These are phyloP conservation scores for Chondrosia reniformis DNA, from an alignment of 37 sponge, comb jelly and placozoan genomes.

Conservation along the genomic window DNA sequence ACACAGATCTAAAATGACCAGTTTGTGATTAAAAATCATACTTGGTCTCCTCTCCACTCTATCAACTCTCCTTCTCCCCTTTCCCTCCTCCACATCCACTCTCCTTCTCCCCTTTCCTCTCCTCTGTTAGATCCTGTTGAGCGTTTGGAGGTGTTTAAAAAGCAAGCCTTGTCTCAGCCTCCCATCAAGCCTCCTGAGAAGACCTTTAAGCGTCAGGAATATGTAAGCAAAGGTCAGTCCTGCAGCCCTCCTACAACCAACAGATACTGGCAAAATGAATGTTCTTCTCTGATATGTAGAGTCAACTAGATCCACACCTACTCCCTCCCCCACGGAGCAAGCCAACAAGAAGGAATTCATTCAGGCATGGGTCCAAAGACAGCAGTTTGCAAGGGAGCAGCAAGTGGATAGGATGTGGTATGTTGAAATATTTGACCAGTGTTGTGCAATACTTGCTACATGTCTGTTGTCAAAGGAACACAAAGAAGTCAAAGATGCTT, in stretches of 20 bases:
- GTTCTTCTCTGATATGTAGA: neutral
- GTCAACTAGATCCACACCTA: slow-evolving; percentile 14
- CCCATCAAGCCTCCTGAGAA: neutral
- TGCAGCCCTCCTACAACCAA: neutral
- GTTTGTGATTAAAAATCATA: neutral
- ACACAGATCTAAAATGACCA: slow-evolving; percentile 26
- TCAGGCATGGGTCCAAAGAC: neutral
- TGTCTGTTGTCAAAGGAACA: neutral
- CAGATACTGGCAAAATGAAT: too few relatives aligned
- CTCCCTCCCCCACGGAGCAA: neutral
- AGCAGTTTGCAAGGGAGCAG: neutral
- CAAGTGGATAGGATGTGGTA: slow-evolving; percentile 14
- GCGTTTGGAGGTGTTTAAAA: slow-evolving; percentile 34
- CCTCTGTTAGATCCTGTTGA: slow-evolving; percentile 19
- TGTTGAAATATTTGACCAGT: neutral
- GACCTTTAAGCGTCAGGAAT: too few relatives aligned
- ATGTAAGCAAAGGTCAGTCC: too few relatives aligned
- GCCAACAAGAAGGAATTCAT: slow-evolving; percentile 6
- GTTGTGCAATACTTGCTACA: neutral
- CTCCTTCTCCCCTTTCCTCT: too few relatives aligned
- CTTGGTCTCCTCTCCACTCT: too few relatives aligned
- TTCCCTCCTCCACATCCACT: too few relatives aligned
- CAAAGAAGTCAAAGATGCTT: neutral
- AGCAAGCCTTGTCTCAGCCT: neutral
- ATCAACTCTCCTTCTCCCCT: too few relatives aligned